Conservation (phyloP, 2,797 vertebrate genomes). For the Phataginus tricuspis region DNA sequence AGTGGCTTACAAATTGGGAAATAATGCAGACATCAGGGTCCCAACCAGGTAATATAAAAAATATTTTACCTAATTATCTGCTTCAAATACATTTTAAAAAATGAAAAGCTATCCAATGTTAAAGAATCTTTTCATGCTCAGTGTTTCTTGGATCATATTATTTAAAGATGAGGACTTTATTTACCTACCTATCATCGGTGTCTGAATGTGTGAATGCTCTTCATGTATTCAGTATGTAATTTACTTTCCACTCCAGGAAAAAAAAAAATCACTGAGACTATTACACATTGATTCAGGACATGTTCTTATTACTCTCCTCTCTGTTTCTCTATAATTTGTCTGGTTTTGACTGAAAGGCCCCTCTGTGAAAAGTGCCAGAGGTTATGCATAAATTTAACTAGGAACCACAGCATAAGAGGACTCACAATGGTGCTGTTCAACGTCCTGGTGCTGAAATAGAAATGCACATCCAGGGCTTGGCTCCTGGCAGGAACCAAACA, state of each 20-base stretch:
- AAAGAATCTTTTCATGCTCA: background rate
- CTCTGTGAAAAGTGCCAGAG: slow-evolving; percentile 68
- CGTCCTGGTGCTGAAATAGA: slow-evolving; percentile 89
- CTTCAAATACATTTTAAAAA: background rate
- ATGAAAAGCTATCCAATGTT: background rate
- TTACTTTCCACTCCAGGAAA: slow-evolving; percentile 57
- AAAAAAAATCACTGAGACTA: slow-evolving; percentile 45
- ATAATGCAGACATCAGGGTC: slow-evolving; percentile 92
- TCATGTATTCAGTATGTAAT: slow-evolving; percentile 60
- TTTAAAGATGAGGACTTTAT: slow-evolving; percentile 59
- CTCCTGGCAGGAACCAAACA: background rate
- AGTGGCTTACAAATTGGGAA: slow-evolving; percentile 90
- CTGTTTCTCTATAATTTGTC: slow-evolving; percentile 75
- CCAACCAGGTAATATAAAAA: slow-evolving; percentile 89
- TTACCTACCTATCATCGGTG: background rate
- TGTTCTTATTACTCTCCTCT: slow-evolving; percentile 59
- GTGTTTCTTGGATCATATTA: slow-evolving; percentile 45
- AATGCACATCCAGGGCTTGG: background rate
- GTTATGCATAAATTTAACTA: slow-evolving; percentile 69
- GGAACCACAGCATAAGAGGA: slow-evolving; percentile 33
- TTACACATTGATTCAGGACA: slow-evolving; percentile 52
- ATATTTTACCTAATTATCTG: background rate
- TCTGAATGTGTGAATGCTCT: slow-evolving; percentile 27
- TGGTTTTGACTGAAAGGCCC: slow-evolving; percentile 77
- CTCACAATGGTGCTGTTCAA: slow-evolving; percentile 80